Evolutionary conservation across 2,113 vertebrate species (phyloP).

Genomic region (Heterochromis multidens): DNA sequence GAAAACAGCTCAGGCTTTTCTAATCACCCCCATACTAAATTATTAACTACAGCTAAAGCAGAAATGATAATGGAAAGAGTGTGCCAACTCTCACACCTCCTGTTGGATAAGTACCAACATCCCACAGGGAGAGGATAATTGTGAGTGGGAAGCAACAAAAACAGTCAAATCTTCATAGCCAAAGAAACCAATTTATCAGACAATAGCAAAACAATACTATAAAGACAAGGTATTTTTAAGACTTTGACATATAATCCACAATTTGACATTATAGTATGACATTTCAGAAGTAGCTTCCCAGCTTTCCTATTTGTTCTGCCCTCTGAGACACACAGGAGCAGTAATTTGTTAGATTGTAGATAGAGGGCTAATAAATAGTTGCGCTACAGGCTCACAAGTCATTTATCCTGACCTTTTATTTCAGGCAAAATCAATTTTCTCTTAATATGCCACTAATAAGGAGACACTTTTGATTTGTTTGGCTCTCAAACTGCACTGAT

Average conservation of each 20-base stretch:
- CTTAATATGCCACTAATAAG: constrained; percentile 72
- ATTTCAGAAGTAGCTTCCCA: constrained; percentile 61
- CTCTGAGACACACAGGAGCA: constrained; percentile 40
- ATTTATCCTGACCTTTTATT: constrained; percentile 80
- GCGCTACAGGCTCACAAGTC: constrained; percentile 59
- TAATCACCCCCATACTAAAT: constrained; percentile 6
- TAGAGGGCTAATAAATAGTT: constrained; percentile 67
- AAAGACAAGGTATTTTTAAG: constrained; percentile 39
- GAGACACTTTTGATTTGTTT: constrained; percentile 64
- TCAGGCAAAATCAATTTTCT: constrained; percentile 72
- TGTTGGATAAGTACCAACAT: constrained; percentile 32
- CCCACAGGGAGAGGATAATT: constrained; percentile 19
- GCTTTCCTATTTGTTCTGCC: constrained; percentile 61
- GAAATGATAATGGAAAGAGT: constrained; percentile 21
- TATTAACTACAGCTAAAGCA: constrained; percentile 26
- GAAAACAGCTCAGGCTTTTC: constrained; percentile 13
- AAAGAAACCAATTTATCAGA: constrained; percentile 51
- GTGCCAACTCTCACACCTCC: constrained; percentile 20
- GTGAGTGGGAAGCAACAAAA: constrained; percentile 37
- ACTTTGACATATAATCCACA: constrained; percentile 68
- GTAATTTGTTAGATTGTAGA: constrained; percentile 71
- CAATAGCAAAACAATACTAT: constrained; percentile 23
- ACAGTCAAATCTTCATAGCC: constrained; percentile 29
- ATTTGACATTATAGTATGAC: constrained; percentile 76
- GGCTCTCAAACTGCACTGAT: constrained; percentile 43